phyloP scores from a whole-genome alignment of 2,797 vertebrate genomes.

The Alcedo atthis region DNA sequence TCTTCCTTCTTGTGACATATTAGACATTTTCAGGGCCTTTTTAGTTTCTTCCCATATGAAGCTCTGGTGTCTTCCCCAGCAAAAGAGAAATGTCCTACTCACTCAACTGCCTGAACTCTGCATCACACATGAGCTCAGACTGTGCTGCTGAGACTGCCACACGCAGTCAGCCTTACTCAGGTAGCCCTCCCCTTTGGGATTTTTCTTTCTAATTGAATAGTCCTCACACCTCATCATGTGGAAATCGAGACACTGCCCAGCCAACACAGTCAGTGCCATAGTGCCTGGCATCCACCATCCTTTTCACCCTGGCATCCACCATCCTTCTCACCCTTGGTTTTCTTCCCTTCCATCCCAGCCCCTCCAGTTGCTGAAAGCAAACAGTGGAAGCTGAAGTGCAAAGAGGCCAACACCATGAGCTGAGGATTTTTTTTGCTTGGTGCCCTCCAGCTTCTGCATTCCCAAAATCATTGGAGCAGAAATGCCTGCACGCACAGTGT shows the following conservation, averaged over 20 bases:
- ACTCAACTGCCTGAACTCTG: neutral
- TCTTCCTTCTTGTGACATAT: neutral
- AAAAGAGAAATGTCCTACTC: neutral
- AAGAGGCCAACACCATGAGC: neutral
- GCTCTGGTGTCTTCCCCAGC: neutral
- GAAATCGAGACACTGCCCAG: neutral
- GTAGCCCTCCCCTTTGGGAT: rapidly evolving
- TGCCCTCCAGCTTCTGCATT: neutral
- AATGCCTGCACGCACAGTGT: rapidly evolving
- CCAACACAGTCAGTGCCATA: rapidly evolving
- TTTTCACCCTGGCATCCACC: neutral
- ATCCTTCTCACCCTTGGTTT: neutral
- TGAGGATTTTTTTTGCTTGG: rapidly evolving
- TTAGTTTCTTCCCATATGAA: neutral
- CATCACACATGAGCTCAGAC: rapidly evolving
- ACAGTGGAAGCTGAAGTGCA: neutral
- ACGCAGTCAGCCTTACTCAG: rapidly evolving
- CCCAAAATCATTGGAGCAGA: neutral
- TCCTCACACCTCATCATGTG: neutral
- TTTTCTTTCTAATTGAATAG: rapidly evolving
- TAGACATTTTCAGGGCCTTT: neutral
- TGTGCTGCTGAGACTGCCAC: neutral
- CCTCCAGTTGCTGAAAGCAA: neutral
- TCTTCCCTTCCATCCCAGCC: neutral
- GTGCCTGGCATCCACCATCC: neutral